Conservation (phyloP, 2,113 vertebrate genomes). For the human region DNA sequence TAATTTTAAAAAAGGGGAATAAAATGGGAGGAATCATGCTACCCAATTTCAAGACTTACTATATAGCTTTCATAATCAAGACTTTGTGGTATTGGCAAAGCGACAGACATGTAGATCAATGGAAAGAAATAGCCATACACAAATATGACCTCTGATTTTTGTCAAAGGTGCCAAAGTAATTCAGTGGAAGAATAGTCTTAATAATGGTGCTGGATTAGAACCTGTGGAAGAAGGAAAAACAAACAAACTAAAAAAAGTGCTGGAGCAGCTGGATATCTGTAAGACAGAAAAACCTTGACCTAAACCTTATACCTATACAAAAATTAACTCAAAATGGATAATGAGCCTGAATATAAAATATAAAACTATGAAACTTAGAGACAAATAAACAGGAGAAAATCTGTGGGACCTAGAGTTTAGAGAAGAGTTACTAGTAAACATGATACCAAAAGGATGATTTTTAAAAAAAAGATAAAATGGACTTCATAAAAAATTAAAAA, state of each 20-base stretch:
- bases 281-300: neutral
- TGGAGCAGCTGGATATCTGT: neutral
- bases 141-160: neutral
- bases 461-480: neutral
- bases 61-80: neutral
- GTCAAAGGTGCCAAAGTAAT: neutral
- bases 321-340: neutral
- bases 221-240: no score
- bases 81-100: neutral
- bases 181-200: neutral
- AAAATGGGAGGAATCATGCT: neutral
- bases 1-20: neutral
- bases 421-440: neutral
- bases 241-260: no score
- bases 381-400: neutral
- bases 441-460: neutral
- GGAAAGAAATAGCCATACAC: neutral
- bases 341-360: neutral
- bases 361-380: neutral
- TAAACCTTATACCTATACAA: neutral
- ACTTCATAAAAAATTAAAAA: neutral
- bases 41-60: neutral
- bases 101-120: neutral
- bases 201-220: no score
- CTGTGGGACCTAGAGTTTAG: neutral